Base-by-base conservation (phyloP, 1,140 invertebrate genomes). In the Apis laboriosa region DNA sequence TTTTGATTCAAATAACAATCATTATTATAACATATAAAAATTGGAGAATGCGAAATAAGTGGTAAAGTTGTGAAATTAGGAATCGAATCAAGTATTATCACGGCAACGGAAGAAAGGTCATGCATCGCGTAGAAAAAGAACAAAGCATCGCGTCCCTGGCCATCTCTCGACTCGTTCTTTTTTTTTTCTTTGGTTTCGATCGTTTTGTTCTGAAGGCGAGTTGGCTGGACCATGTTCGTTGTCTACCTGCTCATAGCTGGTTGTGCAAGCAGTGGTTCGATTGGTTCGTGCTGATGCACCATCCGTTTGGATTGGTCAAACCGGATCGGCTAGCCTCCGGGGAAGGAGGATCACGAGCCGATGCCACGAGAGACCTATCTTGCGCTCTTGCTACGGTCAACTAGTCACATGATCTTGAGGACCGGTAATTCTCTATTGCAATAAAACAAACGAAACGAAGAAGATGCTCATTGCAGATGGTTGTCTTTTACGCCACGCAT, bases 261-360 rank as follows among this genome's bases (percentile, higher is more conserved):
- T 68, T 17, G 61, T 56, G 67, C 80, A 34, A 55, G 80, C 34
- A 4, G 21, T 17, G 56, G 66, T 72, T 85, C 86, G 83, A 88
- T 89, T 82, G 88, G 87, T 88, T 80, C 80, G 77, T 81, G 84
- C 86, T 63, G 80, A 77, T 88, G 49, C 77, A 58, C 64, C 79
- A 34, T 73, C 24, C 80, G 68, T 82, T 74, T 49, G 70, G 87
- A 89, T 89, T 82, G 87, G 86, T 49, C 66, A 86, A 88, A 88
- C 84, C 87, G 87, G 87, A 88, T 89, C 84, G 81, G 75, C n/a
- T 89, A 72, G 77, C 87, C 84, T 60, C 74, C 49, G 84, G 78
- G 77, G 77, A 61, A 68, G 61, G 78, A 81, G 56, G 74, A 77
- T 76, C 66, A 72, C 12, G n/a, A 61, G 70, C 61, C 63, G 73